Base-by-base conservation (phyloP, 37 sponge, comb jelly and placozoan species). In the Ianthella basta region DNA sequence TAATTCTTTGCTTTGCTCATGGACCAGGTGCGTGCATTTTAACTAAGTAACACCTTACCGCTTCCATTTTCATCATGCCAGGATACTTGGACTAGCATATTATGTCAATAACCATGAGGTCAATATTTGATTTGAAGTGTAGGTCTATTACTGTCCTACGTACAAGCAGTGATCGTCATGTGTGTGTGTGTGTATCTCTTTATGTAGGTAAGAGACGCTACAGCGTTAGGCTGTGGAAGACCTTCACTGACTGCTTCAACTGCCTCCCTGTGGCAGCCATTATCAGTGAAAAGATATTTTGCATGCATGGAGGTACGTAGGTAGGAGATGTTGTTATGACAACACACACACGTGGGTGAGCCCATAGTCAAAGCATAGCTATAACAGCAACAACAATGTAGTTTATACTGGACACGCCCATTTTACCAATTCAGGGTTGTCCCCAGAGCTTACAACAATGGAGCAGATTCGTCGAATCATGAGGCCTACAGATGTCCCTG, bases 161-260 rank as follows among this genome's bases (percentile, higher is more conserved):
- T n/a, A n/a, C n/a, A n/a, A n/a, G n/a, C n/a, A n/a, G n/a, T n/a
- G n/a, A n/a, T n/a, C n/a, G n/a, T n/a, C n/a, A n/a, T n/a, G n/a
- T n/a, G n/a, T n/a, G n/a, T n/a, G 50, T 44, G 50, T 44, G 50
- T 44, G 6, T 79, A 12, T 50, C 55, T 4, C 4, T 20, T 6
- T 68, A 1, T 81, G 29, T 56, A 96, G 97, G 99, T 82, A 98
- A 98, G 56, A 88, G 99, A 32, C 59, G 99, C 18, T 98, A 98
- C 88, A 96, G 95, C 79, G 94, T 98, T 82, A 83, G 98, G 25
- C 82, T 98, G 36, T 98, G 99, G 99, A 98, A 98, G 85, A 96
- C 95, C 3, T 98, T 98, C 72, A 98, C 99, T 30, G 99, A 98
- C 53, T 98, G 99, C 80, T 98, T 98, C 85, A 98, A 98, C 92